Evolutionary conservation across 1,140 invertebrate species (phyloP).

Genomic region (Aphaenogaster rudis): DNA sequence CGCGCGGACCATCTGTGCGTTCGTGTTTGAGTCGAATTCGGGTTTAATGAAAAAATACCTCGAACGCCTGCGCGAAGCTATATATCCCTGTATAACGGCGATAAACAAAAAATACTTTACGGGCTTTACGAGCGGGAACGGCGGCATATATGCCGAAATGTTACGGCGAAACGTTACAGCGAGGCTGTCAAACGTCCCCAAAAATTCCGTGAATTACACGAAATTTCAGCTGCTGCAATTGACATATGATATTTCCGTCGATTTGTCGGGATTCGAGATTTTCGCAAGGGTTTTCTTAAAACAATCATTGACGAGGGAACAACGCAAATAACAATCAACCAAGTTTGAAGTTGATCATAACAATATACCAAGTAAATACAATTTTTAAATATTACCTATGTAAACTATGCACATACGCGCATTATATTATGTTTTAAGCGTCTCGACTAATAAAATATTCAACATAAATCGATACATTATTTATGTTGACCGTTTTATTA

Average conservation of each 20-base stretch:
- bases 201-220: conserved; percentile 41
- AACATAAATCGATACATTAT: background rate
- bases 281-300: background rate
- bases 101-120: conserved; percentile 59
- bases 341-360: background rate
- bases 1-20: conserved; percentile 35
- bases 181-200: conserved; percentile 22
- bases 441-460: background rate
- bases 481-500: background rate
- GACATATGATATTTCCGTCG: conserved; percentile 17
- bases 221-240: conserved; percentile 20
- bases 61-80: conserved; percentile 17
- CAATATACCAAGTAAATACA: background rate
- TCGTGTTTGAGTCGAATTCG: conserved; percentile 24
- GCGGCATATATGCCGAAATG: background rate
- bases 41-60: conserved; percentile 62
- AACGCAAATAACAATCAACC: background rate
- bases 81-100: conserved; percentile 37
- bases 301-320: background rate
- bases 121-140: conserved; percentile 10
- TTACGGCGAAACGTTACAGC: conserved; percentile 28
- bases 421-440: background rate
- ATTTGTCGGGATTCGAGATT: conserved; percentile 1
- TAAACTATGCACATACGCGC: background rate
- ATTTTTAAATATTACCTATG: background rate